Percentiles rank a stretch among this genome's conserved stretches.
phyloP scores from a whole-genome alignment of 2,113 vertebrate species.

The Carlito syrichta region DNA sequence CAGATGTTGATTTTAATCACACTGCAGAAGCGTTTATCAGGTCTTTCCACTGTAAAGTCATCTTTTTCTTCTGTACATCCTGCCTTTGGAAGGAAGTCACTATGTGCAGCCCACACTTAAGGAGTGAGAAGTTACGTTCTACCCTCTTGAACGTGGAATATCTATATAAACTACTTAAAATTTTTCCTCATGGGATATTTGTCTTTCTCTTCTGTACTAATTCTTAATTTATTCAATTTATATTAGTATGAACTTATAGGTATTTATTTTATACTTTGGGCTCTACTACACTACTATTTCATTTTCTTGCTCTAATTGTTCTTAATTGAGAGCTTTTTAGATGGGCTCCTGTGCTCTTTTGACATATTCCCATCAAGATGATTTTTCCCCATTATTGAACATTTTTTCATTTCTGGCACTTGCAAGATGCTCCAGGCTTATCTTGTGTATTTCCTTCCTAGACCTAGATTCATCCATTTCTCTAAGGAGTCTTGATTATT shows the following conservation, averaged over 20 bases:
- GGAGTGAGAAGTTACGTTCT: too few relatives aligned
- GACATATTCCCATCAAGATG: background rate
- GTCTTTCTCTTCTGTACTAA: background rate
- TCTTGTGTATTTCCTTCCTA: background rate
- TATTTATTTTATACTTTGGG: background rate
- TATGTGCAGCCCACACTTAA: background rate
- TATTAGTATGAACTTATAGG: background rate
- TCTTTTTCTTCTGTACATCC: background rate
- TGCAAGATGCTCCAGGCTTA: background rate
- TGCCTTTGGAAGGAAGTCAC: background rate
- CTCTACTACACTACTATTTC: too few relatives aligned
- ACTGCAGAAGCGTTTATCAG: background rate
- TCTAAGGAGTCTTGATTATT: background rate
- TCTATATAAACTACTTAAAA: too few relatives aligned
- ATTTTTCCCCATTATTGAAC: background rate
- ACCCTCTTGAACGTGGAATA: background rate
- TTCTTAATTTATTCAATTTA: background rate
- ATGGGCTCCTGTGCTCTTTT: background rate
- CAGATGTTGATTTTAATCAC: background rate
- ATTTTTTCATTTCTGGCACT: background rate
- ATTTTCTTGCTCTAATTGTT: background rate
- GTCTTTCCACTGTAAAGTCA: too few relatives aligned
- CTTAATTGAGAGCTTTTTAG: too few relatives aligned
- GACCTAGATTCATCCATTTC: background rate
- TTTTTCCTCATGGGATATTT: background rate